Base-by-base conservation (phyloP, 2,113 vertebrate species). In the Anser brachyrhynchus region DNA sequence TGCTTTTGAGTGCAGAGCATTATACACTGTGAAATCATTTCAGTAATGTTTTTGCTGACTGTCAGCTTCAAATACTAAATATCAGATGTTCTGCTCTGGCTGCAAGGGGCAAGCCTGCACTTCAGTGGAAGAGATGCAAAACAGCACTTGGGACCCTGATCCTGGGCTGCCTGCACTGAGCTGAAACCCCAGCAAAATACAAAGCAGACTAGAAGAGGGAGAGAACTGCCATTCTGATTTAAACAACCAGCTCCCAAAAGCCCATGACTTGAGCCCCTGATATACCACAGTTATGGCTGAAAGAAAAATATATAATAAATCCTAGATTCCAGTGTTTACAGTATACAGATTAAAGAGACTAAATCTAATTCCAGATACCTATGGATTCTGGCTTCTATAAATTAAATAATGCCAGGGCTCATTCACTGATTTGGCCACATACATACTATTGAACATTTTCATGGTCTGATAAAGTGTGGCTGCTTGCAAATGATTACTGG, bases 221-320 rank as follows among this genome's bases (percentile, higher is more conserved):
- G 51, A 86, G 37, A 8, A 51, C 17, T 87, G 46, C 11, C 25
- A 43, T 25, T 73, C 31, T 89, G 41, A 72, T 93, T 79, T 92
- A 93, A 96, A 71, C 62, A 73, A 52, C 17, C 37, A 66, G 1
- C 28, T 91, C 66, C 51, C 3, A 1, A 41, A 58, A 91, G 18
- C 8, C 16, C 22, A 23, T 43, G 55, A 46, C 75, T 73, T 79
- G 44, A 91, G 62, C 29, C 84, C 66, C 62, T 82, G 49, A 10
- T 69, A 41, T 69, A 84, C 31, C 31, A 52, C 44, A 54, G 28
- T 72, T 81, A 92, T 72, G 71, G 73, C 33, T 67, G 58, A 79
- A 95, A 75, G 69, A 82, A 93, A 89, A 77, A 91, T 43, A 35
- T 78, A 89, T 21, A 87, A 75, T 73, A 87, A 92, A 43, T 89